Percentiles rank a stretch among this genome's conserved stretches.
These are phyloP conservation scores for Ahaetulla prasina DNA, from an alignment of 2,113 vertebrate genomes.

Conservation along the genomic window DNA sequence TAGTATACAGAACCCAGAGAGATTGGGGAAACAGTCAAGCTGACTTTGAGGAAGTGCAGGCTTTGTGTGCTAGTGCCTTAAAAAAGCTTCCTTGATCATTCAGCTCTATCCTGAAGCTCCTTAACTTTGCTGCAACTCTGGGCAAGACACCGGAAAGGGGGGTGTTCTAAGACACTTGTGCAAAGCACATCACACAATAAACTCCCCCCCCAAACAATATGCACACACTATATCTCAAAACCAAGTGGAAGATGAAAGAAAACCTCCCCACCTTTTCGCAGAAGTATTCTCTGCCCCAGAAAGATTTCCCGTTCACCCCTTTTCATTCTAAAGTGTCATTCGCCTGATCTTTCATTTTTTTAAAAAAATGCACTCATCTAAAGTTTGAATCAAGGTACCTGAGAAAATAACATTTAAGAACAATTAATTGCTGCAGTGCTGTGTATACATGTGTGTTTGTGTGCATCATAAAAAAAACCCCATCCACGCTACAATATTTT, in stretches of 20 bases:
- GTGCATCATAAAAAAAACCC: neutral
- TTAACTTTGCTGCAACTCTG: slow-evolving; percentile 36
- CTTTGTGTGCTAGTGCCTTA: neutral
- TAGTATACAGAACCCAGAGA: slow-evolving; percentile 35
- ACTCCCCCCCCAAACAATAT: slow-evolving; percentile 58
- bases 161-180: slow-evolving; percentile 63
- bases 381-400: slow-evolving; percentile 45
- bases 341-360: slow-evolving; percentile 43
- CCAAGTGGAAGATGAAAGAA: slow-evolving; percentile 32
- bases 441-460: neutral
- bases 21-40: slow-evolving; percentile 10
- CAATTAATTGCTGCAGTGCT: neutral
- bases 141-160: neutral
- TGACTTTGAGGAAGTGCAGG: slow-evolving; percentile 28
- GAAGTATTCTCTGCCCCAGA: neutral
- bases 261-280: slow-evolving; percentile 50
- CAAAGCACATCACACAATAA: slow-evolving; percentile 62
- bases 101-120: slow-evolving; percentile 41
- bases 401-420: neutral
- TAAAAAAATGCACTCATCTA: slow-evolving; percentile 24
- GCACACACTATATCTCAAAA: slow-evolving; percentile 70
- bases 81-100: slow-evolving; percentile 40
- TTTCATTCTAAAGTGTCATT: slow-evolving; percentile 56
- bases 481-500: neutral
- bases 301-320: neutral